phyloP scores from a whole-genome alignment of 2,888 invertebrate species.

The Chrysolina americana region DNA sequence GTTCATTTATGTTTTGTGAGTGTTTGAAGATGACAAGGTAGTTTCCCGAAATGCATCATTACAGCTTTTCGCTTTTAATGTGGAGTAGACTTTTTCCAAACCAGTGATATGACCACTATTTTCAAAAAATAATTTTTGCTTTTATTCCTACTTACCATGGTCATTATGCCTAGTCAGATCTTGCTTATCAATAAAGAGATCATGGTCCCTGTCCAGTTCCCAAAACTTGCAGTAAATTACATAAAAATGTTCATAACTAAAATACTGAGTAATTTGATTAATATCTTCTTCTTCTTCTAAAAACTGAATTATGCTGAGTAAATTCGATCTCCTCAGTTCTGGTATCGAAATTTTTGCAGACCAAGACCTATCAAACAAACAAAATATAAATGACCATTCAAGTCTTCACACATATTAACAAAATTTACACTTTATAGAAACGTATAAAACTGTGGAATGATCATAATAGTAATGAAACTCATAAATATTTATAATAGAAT shows the following conservation, averaged over 20 bases:
- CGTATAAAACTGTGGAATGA: too few relatives aligned
- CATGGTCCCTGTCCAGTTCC: conserved; percentile 99
- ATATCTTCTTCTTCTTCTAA: conserved; percentile 98
- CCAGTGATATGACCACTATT: too few relatives aligned
- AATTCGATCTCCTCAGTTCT: conserved; percentile 92
- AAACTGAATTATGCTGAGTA: conserved; percentile 85
- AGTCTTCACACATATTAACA: background rate
- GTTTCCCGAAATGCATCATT: too few relatives aligned
- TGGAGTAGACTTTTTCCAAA: too few relatives aligned
- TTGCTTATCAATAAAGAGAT: conserved; percentile 93
- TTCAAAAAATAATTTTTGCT: too few relatives aligned
- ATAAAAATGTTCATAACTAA: conserved; percentile 99
- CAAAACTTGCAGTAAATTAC: conserved; percentile 99
- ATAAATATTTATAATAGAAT: too few relatives aligned
- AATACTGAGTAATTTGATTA: conserved; percentile 91
- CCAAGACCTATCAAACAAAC: conserved; percentile 88
- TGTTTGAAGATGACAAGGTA: too few relatives aligned
- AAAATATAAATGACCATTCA: background rate
- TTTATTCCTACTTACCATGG: conserved; percentile 78
- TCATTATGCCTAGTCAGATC: conserved; percentile 97
- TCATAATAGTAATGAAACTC: too few relatives aligned
- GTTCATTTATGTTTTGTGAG: too few relatives aligned
- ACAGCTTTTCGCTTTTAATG: too few relatives aligned
- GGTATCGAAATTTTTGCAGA: conserved; percentile 90
- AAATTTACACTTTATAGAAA: too few relatives aligned